These are phyloP conservation scores for Brenthis daphne DNA, from an alignment of 2,888 invertebrate species.

Conservation along the genomic window DNA sequence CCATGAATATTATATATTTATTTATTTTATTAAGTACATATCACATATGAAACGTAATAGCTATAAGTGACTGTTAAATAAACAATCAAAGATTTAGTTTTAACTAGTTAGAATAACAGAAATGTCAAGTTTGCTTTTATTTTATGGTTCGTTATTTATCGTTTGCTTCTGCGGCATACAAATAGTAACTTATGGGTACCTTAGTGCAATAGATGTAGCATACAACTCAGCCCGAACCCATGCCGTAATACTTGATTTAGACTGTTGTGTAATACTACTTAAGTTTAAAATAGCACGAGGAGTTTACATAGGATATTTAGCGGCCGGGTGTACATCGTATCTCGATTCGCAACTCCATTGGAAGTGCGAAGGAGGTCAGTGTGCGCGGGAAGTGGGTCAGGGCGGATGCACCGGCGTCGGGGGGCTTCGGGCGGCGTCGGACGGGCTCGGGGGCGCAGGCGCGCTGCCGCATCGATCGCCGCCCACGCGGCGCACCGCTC, in stretches of 20 bases:
- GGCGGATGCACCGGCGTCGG: constrained; percentile 57
- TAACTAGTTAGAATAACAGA: constrained; percentile 40
- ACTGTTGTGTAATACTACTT: constrained; percentile 37
- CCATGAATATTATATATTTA: too few species aligned
- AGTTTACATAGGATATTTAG: constrained; percentile 17
- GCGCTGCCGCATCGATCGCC: constrained; percentile 63
- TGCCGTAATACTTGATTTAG: constrained; percentile 32
- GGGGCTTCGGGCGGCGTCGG: constrained; percentile 58
- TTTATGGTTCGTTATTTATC: constrained; percentile 60
- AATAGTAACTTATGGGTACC: constrained; percentile 51
- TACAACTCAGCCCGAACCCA: constrained; percentile 23
- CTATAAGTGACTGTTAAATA: constrained; percentile 27
- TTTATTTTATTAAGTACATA: not conserved
- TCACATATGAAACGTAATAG: constrained; percentile 17
- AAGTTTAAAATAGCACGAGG: constrained; percentile 43
- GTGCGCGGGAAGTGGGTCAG: constrained; percentile 77
- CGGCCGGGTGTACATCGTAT: constrained; percentile 41
- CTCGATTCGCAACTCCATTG: constrained; percentile 29
- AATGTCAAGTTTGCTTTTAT: constrained; percentile 52
- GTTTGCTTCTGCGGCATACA: constrained; percentile 48
- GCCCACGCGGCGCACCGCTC: constrained; percentile 62
- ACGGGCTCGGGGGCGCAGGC: constrained; percentile 65
- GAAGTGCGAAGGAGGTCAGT: constrained; percentile 52
- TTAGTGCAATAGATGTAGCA: constrained; percentile 53
- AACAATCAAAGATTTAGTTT: constrained; percentile 28